Evolutionary conservation across 2,888 invertebrate species (phyloP).

Genomic region (Troides aeacus): DNA sequence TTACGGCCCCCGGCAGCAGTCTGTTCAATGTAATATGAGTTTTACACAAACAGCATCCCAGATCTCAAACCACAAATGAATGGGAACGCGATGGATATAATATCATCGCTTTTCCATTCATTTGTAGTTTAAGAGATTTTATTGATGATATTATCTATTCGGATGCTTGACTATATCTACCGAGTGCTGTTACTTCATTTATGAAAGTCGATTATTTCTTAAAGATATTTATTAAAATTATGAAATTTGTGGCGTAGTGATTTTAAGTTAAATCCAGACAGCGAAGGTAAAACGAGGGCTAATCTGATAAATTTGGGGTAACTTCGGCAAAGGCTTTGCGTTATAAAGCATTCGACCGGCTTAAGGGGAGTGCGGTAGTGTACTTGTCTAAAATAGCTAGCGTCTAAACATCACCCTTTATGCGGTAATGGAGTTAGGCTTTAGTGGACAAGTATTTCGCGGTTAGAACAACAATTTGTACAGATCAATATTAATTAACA

Average conservation of each 20-base stretch:
- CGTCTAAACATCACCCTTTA: slow-evolving; percentile 59
- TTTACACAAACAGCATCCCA: slow-evolving; percentile 17
- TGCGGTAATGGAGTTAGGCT: slow-evolving; percentile 63
- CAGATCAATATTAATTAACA: slow-evolving; percentile 29
- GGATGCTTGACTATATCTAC: not conserved
- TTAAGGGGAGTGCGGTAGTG: slow-evolving; percentile 40
- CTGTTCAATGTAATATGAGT: slow-evolving; percentile 22
- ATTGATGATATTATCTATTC: not conserved
- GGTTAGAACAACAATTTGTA: slow-evolving; percentile 46
- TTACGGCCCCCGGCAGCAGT: slow-evolving; percentile 35
- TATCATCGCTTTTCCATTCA: not conserved
- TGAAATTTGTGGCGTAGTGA: not conserved
- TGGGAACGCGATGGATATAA: not conserved
- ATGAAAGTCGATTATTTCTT: not conserved
- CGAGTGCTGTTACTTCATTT: not conserved
- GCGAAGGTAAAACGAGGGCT: slow-evolving; percentile 1
- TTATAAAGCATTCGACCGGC: slow-evolving; percentile 55
- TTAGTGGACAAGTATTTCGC: slow-evolving; percentile 54
- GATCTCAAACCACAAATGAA: slow-evolving; percentile 21
- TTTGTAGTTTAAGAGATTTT: slow-evolving; percentile 1
- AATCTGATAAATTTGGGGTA: slow-evolving; percentile 29
- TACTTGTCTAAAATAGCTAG: slow-evolving; percentile 50
- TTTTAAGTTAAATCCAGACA: slow-evolving; percentile 5
- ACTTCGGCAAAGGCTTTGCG: slow-evolving; percentile 26
- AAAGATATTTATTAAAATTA: not conserved